Conservation (phyloP, 2,797 vertebrate genomes). For the Adrianichthys oophorus region DNA sequence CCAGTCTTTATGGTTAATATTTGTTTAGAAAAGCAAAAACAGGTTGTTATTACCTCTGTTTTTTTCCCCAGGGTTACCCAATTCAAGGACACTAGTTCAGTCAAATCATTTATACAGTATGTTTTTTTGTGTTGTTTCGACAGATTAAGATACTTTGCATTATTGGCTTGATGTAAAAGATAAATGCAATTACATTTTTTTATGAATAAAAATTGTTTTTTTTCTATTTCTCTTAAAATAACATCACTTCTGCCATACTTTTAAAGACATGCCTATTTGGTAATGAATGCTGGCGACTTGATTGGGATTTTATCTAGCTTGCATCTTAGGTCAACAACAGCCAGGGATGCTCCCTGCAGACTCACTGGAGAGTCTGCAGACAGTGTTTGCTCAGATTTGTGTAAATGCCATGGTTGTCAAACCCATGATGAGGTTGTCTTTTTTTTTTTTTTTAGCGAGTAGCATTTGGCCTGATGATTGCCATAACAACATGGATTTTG, state of each 20-base stretch:
- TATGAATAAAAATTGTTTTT: not conserved
- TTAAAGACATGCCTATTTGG: conserved; percentile 2
- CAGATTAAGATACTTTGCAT: too few relatives aligned
- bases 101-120: too few relatives aligned
- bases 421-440: conserved; percentile 51
- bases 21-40: too few relatives aligned
- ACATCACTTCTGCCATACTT: conserved; percentile 11
- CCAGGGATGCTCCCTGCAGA: conserved; percentile 56
- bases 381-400: conserved; percentile 74
- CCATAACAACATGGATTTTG: conserved; percentile 31
- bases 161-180: too few relatives aligned
- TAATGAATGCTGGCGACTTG: conserved; percentile 19
- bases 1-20: too few relatives aligned
- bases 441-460: conserved; percentile 25
- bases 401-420: conserved; percentile 77
- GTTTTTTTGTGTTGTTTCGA: too few relatives aligned
- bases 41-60: too few relatives aligned
- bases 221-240: not conserved
- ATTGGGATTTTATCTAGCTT: conserved; percentile 59
- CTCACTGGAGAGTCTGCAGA: conserved; percentile 54
- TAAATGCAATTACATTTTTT: too few relatives aligned
- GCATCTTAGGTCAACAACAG: conserved; percentile 74
- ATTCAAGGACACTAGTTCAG: too few relatives aligned
- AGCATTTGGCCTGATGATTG: conserved; percentile 48
- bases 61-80: too few relatives aligned